Evolutionary conservation across 1,140 invertebrate species (phyloP).

Genomic region (Drosophila novamexicana): DNA sequence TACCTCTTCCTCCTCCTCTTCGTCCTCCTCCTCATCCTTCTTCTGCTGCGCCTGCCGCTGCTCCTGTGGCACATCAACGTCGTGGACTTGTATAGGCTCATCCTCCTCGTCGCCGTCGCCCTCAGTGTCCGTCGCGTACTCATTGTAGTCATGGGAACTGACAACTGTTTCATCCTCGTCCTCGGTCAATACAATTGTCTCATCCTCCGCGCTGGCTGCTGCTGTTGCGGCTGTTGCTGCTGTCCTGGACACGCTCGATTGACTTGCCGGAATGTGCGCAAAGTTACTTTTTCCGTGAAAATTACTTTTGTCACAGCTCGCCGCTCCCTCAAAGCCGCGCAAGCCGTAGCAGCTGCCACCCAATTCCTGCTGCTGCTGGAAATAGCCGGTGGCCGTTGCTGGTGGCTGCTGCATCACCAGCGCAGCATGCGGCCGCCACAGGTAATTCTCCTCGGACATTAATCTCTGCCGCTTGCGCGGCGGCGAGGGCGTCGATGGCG

Average conservation of each 20-base stretch:
- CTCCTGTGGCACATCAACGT: constrained; percentile 55
- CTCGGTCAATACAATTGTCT: constrained; percentile 84
- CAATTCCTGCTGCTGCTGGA: constrained; percentile 61
- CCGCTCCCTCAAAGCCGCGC: constrained; percentile 47
- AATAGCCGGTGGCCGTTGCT: constrained; percentile 40
- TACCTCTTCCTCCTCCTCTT: constrained; percentile 56
- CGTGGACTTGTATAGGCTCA: constrained; percentile 42
- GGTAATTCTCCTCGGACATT: constrained; percentile 84
- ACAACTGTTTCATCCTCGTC: constrained; percentile 84
- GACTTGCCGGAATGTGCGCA: constrained; percentile 78
- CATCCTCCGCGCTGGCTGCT: constrained; percentile 67
- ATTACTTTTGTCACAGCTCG: constrained; percentile 82
- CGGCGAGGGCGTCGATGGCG: constrained; percentile 87
- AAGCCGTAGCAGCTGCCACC: constrained; percentile 34
- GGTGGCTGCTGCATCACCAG: constrained; percentile 24
- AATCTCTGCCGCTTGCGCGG: constrained; percentile 85
- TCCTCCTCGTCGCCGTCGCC: constrained; percentile 58
- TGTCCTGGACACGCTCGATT: constrained; percentile 61
- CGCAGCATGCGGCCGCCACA: constrained; percentile 84
- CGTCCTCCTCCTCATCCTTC: constrained; percentile 8
- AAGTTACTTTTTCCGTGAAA: constrained; percentile 84
- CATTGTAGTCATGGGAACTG: constrained; percentile 82
- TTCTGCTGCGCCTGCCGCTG: not conserved
- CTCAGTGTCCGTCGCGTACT: constrained; percentile 64
- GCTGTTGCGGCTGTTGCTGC: constrained; percentile 19